Conservation (phyloP, 2,113 vertebrate genomes). For the Periophthalmodon schlosseri region DNA sequence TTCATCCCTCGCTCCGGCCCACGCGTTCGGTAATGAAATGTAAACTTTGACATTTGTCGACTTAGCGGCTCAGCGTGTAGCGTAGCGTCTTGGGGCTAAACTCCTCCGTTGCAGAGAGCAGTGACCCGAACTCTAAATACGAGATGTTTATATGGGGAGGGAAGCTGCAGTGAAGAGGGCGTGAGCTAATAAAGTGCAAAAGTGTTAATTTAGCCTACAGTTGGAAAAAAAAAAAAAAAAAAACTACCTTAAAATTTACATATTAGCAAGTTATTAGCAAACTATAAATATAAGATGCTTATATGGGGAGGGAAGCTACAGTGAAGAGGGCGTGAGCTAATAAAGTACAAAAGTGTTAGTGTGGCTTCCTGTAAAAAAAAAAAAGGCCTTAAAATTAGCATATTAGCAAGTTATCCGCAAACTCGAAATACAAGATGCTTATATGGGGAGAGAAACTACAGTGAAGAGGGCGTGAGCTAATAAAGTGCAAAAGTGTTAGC, state of each 20-base stretch:
- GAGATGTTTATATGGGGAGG: background rate
- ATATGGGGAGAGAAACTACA: background rate
- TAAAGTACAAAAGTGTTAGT: background rate
- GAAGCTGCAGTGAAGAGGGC: background rate
- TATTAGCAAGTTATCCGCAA: too few species aligned
- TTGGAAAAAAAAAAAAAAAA: too few species aligned
- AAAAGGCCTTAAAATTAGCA: too few species aligned
- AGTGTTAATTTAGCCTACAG: background rate
- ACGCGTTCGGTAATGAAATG: constrained; percentile 63
- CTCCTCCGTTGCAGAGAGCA: constrained; percentile 9
- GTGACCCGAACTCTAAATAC: constrained; percentile 36
- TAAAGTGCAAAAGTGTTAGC: background rate
- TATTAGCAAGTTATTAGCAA: too few species aligned
- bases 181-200: background rate
- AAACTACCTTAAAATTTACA: background rate
- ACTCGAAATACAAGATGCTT: background rate
- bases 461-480: background rate
- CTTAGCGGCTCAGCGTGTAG: constrained; percentile 49
- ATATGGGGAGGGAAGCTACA: background rate
- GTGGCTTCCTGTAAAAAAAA: too few species aligned
- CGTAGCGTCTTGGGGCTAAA: constrained; percentile 38
- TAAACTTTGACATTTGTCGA: constrained; percentile 74
- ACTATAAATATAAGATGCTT: background rate
- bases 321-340: background rate
- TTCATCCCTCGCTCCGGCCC: constrained; percentile 16